These are phyloP conservation scores for Cancer borealis DNA, from an alignment of 2,888 invertebrate species.

Conservation along the genomic window DNA sequence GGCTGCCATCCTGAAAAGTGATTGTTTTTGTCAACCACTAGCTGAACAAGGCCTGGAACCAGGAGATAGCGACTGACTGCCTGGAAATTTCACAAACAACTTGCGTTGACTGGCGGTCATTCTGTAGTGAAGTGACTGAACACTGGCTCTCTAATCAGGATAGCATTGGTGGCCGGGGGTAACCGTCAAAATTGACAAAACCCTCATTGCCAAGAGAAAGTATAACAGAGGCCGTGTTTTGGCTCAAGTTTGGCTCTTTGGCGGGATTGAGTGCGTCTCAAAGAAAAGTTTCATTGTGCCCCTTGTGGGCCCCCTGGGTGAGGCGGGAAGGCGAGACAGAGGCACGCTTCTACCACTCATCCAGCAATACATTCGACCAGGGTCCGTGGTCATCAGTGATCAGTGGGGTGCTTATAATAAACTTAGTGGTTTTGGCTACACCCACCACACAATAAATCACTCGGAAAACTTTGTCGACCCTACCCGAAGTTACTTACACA, in stretches of 20 bases:
- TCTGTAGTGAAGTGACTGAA: neutral
- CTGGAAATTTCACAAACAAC: neutral
- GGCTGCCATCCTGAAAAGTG: neutral
- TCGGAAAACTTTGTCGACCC: constrained; percentile 42
- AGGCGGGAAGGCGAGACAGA: neutral
- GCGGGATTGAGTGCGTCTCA: constrained; percentile 32
- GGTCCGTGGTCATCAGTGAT: neutral
- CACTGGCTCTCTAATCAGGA: neutral
- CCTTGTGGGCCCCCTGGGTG: neutral
- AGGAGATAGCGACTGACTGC: neutral
- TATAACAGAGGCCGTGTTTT: neutral
- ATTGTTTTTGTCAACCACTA: neutral
- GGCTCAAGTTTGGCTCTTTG: constrained; percentile 46
- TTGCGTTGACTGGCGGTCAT: neutral
- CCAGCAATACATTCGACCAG: neutral
- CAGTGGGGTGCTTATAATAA: neutral
- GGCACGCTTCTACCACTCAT: constrained; percentile 39
- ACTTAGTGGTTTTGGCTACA: constrained; percentile 7
- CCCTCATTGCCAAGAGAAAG: neutral
- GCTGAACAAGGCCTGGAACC: neutral
- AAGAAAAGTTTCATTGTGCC: constrained; percentile 49
- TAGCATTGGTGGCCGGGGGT: neutral
- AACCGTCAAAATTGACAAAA: neutral
- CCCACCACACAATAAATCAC: neutral
- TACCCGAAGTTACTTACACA: too few relatives aligned